Conservation (phyloP, 2,888 invertebrate species). For the Eilema depressum region DNA sequence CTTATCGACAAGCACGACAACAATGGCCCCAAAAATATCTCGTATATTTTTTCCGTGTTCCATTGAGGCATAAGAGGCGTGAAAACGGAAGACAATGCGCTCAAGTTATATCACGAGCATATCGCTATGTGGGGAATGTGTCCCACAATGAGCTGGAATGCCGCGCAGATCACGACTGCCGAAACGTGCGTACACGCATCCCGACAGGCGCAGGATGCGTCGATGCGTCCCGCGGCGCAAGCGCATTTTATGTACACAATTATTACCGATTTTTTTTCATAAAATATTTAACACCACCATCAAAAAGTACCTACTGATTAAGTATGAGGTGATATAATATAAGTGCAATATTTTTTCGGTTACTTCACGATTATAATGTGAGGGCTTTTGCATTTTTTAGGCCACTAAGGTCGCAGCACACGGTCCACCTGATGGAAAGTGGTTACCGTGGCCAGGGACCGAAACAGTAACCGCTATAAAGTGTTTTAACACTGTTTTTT, state of each 20-base stretch:
- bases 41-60: conserved; percentile 33
- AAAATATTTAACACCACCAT: background rate
- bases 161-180: conserved; percentile 65
- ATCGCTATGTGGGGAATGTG: conserved; percentile 79
- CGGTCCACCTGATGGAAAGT: no score
- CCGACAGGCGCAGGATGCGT: conserved; percentile 45
- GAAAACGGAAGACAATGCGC: conserved; percentile 72
- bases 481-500: no score
- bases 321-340: background rate
- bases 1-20: background rate
- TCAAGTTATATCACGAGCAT: conserved; percentile 73
- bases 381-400: no score
- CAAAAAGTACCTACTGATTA: background rate
- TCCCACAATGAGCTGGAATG: conserved; percentile 61
- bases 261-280: conserved; percentile 3
- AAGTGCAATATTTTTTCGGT: background rate
- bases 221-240: conserved; percentile 30
- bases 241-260: conserved; percentile 24
- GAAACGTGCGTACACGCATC: conserved; percentile 75
- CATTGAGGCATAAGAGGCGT: conserved; percentile 56
- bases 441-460: no score
- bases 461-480: no score
- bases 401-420: no score
- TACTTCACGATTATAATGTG: background rate
- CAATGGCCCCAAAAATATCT: conserved; percentile 23